These are phyloP conservation scores for Xestia c-nigrum DNA, from an alignment of 2,888 invertebrate genomes.

Conservation along the genomic window DNA sequence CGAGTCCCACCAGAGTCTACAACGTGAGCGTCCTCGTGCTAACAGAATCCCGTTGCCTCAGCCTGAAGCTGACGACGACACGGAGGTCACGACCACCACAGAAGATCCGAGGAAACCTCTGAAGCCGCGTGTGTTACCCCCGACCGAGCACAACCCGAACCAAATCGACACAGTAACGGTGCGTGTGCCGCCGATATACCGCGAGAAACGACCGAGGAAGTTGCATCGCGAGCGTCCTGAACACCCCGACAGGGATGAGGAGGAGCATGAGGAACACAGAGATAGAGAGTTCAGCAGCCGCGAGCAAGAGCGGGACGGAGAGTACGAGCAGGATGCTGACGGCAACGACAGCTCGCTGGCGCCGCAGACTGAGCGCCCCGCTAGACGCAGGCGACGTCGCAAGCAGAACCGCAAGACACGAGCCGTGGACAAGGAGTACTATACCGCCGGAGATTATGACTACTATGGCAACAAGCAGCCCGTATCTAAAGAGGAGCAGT, in stretches of 20 bases:
- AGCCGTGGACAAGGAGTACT: constrained; percentile 70
- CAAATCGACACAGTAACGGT: constrained; percentile 89
- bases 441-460: constrained; percentile 80
- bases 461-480: constrained; percentile 83
- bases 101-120: constrained; percentile 83
- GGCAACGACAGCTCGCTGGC: constrained; percentile 76
- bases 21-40: constrained; percentile 72
- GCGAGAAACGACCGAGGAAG: constrained; percentile 85
- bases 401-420: constrained; percentile 79
- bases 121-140: constrained; percentile 85
- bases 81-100: constrained; percentile 85
- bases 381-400: constrained; percentile 77
- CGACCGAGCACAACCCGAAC: constrained; percentile 87
- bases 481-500: constrained; percentile 83
- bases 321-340: constrained; percentile 72
- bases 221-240: constrained; percentile 83
- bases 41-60: constrained; percentile 73
- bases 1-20: constrained; percentile 75
- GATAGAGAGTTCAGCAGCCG: constrained; percentile 57
- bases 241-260: constrained; percentile 75
- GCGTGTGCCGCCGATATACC: constrained; percentile 87
- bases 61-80: constrained; percentile 78
- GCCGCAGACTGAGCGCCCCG: constrained; percentile 76
- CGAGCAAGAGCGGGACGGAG: constrained; percentile 59
- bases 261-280: constrained; percentile 58